Evolutionary conservation across 2,888 invertebrate genomes (phyloP).

Genomic region (Metallyticus violacea): DNA sequence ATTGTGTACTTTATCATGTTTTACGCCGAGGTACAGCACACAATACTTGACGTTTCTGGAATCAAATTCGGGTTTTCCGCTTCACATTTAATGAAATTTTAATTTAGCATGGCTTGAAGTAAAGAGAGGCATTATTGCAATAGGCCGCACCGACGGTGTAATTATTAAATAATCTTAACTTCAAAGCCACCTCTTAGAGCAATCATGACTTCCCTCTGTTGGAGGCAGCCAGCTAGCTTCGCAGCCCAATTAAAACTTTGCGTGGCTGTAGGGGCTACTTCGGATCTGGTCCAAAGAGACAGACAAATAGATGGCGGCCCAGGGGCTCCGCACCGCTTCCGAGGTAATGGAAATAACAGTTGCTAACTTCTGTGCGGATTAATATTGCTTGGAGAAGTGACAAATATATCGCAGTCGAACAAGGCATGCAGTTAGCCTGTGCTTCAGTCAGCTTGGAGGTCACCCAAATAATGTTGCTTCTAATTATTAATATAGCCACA

Average conservation of each 20-base stretch:
- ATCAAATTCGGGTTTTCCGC: too few species aligned
- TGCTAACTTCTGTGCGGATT: background rate
- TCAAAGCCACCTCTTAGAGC: background rate
- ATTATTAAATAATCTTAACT: background rate
- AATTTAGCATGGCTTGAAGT: background rate
- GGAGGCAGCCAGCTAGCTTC: background rate
- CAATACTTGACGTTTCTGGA: too few species aligned
- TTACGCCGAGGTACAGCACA: too few species aligned
- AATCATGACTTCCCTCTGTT: too few species aligned
- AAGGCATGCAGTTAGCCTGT: background rate
- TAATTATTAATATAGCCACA: background rate
- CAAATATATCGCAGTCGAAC: background rate
- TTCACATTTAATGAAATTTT: background rate
- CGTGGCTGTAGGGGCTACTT: background rate
- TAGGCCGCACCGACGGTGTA: background rate
- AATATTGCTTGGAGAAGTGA: background rate
- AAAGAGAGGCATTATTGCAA: background rate
- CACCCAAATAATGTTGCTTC: background rate
- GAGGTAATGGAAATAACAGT: background rate
- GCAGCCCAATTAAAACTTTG: background rate
- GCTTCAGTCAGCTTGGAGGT: background rate
- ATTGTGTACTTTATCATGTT: too few species aligned
- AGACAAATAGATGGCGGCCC: too few species aligned
- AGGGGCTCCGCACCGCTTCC: too few species aligned
- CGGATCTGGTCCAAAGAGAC: background rate